Conservation (phyloP, 2,797 vertebrate species). For the Ataeniobius toweri region DNA sequence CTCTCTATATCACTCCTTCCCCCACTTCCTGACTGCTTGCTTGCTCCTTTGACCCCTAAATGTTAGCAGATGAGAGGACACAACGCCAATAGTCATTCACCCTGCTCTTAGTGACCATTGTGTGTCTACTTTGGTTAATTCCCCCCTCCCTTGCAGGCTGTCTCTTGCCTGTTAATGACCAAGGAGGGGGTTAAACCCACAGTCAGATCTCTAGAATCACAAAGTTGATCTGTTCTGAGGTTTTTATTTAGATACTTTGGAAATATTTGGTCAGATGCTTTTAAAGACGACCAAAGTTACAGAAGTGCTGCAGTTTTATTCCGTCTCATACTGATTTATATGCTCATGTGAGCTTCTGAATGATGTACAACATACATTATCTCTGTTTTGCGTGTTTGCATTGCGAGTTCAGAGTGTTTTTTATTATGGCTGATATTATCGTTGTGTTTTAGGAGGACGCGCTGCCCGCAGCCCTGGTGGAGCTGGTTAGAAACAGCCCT, state of each 20-base stretch:
- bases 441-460: slow-evolving; percentile 86
- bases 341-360: background rate
- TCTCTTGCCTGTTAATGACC: slow-evolving; percentile 63
- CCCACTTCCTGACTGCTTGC: slow-evolving; percentile 81
- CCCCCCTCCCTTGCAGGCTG: slow-evolving; percentile 27
- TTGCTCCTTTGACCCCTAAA: slow-evolving; percentile 82
- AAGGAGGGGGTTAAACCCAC: slow-evolving; percentile 65
- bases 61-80: slow-evolving; percentile 85
- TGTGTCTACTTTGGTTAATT: slow-evolving; percentile 69
- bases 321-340: background rate
- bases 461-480: slow-evolving; percentile 92
- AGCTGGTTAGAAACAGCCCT: slow-evolving; percentile 90
- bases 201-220: slow-evolving; percentile 44
- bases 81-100: slow-evolving; percentile 81
- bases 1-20: slow-evolving; percentile 73
- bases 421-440: background rate
- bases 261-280: slow-evolving; percentile 22
- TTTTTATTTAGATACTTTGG: slow-evolving; percentile 19
- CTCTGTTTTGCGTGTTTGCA: background rate
- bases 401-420: background rate
- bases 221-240: slow-evolving; percentile 34
- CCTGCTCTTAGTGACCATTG: slow-evolving; percentile 77
- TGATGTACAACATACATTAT: background rate
- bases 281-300: background rate
- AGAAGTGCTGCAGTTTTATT: background rate